Conservation (phyloP, 2,888 invertebrate genomes). For the Drosophila quinaria region DNA sequence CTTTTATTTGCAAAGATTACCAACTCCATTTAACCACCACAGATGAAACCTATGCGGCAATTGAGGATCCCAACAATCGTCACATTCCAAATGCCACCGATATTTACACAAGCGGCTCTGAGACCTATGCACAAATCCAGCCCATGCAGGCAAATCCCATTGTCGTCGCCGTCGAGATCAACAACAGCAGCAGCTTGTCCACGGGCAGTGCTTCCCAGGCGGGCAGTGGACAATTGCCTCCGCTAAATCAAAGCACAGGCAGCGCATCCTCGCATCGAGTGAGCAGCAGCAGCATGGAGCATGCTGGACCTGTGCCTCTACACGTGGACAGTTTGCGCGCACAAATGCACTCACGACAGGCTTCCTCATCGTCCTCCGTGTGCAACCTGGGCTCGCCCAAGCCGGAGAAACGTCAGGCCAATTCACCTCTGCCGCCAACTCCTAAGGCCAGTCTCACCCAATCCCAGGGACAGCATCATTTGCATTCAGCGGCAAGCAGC, state of each 20-base stretch:
- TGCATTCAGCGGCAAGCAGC: slow-evolving; percentile 78
- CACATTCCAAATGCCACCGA: slow-evolving; percentile 86
- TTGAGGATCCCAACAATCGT: slow-evolving; percentile 89
- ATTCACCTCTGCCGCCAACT: slow-evolving; percentile 94
- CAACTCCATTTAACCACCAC: background rate
- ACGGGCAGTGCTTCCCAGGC: slow-evolving; percentile 17
- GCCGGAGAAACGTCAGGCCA: slow-evolving; percentile 95
- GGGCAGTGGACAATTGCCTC: slow-evolving; percentile 14
- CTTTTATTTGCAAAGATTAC: background rate
- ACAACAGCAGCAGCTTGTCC: slow-evolving; percentile 69
- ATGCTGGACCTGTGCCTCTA: slow-evolving; percentile 86
- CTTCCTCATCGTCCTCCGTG: slow-evolving; percentile 89
- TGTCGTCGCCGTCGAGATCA: slow-evolving; percentile 85
- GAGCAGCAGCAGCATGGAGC: slow-evolving; percentile 60
- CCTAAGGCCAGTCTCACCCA: slow-evolving; percentile 86
- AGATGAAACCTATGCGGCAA: slow-evolving; percentile 97
- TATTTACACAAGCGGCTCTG: slow-evolving; percentile 92
- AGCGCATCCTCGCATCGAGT: slow-evolving; percentile 35
- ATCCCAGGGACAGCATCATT: slow-evolving; percentile 55
- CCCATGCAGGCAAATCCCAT: slow-evolving; percentile 86
- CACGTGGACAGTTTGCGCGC: slow-evolving; percentile 89
- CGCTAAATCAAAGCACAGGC: slow-evolving; percentile 23
- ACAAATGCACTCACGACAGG: slow-evolving; percentile 86
- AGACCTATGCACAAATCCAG: slow-evolving; percentile 94
- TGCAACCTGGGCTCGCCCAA: slow-evolving; percentile 94